Base-by-base conservation (phyloP, 2,113 vertebrate species). In the Scomber scombrus region DNA sequence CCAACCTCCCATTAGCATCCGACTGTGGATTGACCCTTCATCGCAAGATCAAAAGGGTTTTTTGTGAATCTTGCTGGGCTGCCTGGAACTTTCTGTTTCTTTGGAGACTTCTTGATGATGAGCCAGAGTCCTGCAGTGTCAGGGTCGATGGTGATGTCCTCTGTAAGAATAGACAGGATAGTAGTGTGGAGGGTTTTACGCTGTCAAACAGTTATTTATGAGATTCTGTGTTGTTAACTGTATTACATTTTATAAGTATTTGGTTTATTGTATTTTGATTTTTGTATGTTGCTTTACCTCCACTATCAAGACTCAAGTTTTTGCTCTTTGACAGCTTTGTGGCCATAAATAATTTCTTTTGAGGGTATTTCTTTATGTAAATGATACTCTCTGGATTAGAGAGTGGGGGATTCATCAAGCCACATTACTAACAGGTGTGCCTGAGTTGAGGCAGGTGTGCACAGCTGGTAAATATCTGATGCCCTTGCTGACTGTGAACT, bases 1-100 rank as follows among this genome's bases (percentile, higher is more conserved):
- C 8, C 6, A 8, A 67, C 2, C 64, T 75, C 71, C 79, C 64
- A 11, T 57, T 49, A 69, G 61, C 21, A 50, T 43, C 71, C 62
- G 62, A n/a, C 62, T 21, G 18, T 51, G 52, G 61, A 31, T 5
- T 1, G 13, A 14, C 57, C 15, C 19, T 49, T 47, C 4, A 5
- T 46, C 10, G 52, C 77, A 31, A 67, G 40, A 29, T 12, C 65
- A 40, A 55, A 71, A 10, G 71, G 51, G 54, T 61, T 71, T 47
- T 62, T 55, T 5, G 15, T 71, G 47, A 66, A 34, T 21, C 71
- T 57, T 10, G 26, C 23, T 11, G 11, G n/a, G 40, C 50, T 49
- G 0, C 3, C 3, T 16, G 9, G 65, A 19, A 64, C 43, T 50
- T 49, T 63, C 3, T 75, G 29, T 13, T 58, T 66, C 19, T 67